A percentile compares a stretch with the other conserved stretches of the same genome.
Conservation (phyloP, 2,113 vertebrate species). For the Zosterops lateralis region DNA sequence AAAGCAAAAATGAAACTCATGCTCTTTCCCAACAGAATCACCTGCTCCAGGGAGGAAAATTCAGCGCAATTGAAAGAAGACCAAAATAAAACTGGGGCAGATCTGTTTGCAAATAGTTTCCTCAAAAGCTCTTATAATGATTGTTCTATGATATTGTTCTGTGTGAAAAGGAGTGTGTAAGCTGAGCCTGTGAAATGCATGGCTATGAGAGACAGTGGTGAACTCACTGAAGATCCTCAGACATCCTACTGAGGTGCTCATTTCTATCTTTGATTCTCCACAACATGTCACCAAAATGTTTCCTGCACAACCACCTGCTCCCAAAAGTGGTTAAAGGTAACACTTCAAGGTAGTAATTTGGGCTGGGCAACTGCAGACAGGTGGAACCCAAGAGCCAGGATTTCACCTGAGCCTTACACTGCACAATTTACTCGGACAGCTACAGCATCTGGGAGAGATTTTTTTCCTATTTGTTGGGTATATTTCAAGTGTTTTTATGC, state of each 20-base stretch:
- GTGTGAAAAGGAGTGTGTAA: not conserved
- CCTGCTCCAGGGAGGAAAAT: not conserved
- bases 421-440: not conserved
- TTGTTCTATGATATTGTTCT: not conserved
- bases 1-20: not conserved
- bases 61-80: not conserved
- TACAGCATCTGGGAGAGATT: not conserved
- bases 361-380: not conserved
- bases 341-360: not conserved
- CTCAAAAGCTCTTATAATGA: not conserved
- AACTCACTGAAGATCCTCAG: not conserved
- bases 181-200: not conserved
- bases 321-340: not conserved
- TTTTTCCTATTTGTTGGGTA: not conserved
- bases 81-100: not conserved
- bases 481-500: not conserved
- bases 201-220: not conserved
- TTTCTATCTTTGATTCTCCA: not conserved
- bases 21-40: not conserved
- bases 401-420: not conserved
- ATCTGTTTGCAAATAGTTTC: not conserved
- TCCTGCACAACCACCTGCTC: not conserved
- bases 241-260: not conserved
- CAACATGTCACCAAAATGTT: not conserved
- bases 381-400: slow-evolving; percentile 4